Evolutionary conservation across 2,888 invertebrate genomes (phyloP).

Genomic region (Dynastes hyllus): DNA sequence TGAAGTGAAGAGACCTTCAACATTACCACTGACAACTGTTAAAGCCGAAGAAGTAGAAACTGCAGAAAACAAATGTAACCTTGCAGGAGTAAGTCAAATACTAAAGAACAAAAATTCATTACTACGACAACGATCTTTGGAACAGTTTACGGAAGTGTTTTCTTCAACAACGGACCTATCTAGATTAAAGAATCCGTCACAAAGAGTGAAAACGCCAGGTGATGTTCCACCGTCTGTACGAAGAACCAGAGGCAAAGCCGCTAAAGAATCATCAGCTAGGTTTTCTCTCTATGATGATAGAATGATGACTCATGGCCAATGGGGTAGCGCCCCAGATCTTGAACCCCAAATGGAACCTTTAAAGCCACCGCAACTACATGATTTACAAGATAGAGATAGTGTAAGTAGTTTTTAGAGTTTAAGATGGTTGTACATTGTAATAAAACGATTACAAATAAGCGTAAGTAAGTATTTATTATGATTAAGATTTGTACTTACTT

Average conservation of each 20-base stretch:
- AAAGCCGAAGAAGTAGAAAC: constrained; percentile 60
- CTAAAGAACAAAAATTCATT: constrained; percentile 69
- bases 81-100: constrained; percentile 68
- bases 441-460: constrained; percentile 14
- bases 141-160: constrained; percentile 85
- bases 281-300: constrained; percentile 92
- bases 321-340: constrained; percentile 70
- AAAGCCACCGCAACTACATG: constrained; percentile 56
- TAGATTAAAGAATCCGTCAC: constrained; percentile 82
- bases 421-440: constrained; percentile 14
- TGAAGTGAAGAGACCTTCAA: constrained; percentile 69
- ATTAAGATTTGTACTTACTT: constrained; percentile 22
- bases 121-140: constrained; percentile 80
- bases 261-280: constrained; percentile 75
- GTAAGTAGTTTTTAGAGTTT: constrained; percentile 69
- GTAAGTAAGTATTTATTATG: constrained; percentile 13
- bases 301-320: constrained; percentile 80
- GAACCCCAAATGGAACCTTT: constrained; percentile 62
- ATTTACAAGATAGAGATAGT: constrained; percentile 67
- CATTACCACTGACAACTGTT: constrained; percentile 68
- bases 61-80: constrained; percentile 56
- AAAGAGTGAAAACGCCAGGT: constrained; percentile 86
- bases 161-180: constrained; percentile 79
- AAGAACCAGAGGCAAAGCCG: constrained; percentile 79
- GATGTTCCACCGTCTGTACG: constrained; percentile 87